phyloP scores from a whole-genome alignment of 1,140 invertebrate species.

The Drosophila guanche region DNA sequence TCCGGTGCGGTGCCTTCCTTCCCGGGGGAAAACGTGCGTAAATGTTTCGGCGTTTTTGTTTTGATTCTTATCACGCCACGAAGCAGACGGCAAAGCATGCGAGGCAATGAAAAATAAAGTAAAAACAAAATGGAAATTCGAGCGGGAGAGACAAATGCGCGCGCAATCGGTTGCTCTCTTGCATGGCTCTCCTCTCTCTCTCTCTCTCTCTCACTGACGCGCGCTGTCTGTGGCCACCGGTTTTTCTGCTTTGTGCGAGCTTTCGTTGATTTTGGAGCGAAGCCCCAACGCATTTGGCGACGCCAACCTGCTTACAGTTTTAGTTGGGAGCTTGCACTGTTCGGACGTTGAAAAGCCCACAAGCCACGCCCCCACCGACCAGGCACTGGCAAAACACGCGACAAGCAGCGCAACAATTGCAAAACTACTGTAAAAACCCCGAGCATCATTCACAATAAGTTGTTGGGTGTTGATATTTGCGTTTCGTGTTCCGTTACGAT shows the following conservation, averaged over 20 bases:
- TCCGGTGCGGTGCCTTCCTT: not conserved
- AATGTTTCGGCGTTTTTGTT: slow-evolving; percentile 70
- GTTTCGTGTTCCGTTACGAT: too few relatives aligned
- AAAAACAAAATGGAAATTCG: slow-evolving; percentile 74
- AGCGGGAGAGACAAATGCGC: slow-evolving; percentile 33
- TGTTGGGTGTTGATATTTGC: slow-evolving; percentile 1
- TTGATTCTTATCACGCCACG: slow-evolving; percentile 73
- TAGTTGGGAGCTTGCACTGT: slow-evolving; percentile 38
- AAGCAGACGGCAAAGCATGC: slow-evolving; percentile 58
- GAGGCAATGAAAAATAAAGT: slow-evolving; percentile 60
- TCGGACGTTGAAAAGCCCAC: slow-evolving; percentile 49
- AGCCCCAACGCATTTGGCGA: not conserved
- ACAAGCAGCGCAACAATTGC: slow-evolving; percentile 30
- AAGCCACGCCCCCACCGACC: slow-evolving; percentile 35
- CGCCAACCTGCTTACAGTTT: slow-evolving; percentile 30
- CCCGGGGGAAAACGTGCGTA: slow-evolving; percentile 39
- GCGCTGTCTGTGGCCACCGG: slow-evolving; percentile 20
- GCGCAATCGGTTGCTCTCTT: slow-evolving; percentile 23
- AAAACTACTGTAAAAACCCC: not conserved
- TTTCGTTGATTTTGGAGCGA: slow-evolving; percentile 24
- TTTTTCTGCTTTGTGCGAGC: slow-evolving; percentile 25
- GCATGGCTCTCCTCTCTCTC: not conserved
- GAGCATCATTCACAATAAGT: slow-evolving; percentile 17
- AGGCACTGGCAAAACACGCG: slow-evolving; percentile 47
- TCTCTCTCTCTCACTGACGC: too few relatives aligned